Percentiles rank a stretch among this genome's conserved stretches.
These are phyloP conservation scores for Limnephilus auricula DNA, from an alignment of 2,888 invertebrate species.

Conservation along the genomic window DNA sequence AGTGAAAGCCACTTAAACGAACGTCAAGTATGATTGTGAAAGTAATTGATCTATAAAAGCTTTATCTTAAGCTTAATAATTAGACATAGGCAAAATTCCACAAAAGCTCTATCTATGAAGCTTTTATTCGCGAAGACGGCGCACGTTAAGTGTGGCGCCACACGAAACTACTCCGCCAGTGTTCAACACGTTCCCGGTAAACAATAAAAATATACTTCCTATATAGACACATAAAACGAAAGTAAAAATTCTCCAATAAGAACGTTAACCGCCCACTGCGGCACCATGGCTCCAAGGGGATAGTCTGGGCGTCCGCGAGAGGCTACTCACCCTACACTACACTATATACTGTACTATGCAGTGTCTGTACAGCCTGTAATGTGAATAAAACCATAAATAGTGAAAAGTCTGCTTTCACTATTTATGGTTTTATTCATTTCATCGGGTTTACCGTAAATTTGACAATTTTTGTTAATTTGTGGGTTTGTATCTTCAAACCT, in stretches of 20 bases:
- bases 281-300: not conserved
- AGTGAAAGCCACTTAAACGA: not conserved
- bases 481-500: not conserved
- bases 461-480: not conserved
- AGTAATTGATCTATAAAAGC: not conserved
- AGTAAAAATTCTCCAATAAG: conserved; percentile 12
- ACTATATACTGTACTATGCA: not conserved
- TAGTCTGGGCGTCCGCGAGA: not conserved
- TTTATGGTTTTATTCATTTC: not conserved
- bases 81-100: not conserved
- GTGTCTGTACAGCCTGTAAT: not conserved
- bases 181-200: conserved; percentile 47
- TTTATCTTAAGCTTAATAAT: not conserved
- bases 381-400: too few species aligned
- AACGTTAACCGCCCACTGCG: not conserved
- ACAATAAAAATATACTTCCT: conserved; percentile 52
- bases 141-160: conserved; percentile 44
- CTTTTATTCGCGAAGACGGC: conserved; percentile 23
- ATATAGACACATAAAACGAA: conserved; percentile 58
- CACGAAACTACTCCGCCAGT: conserved; percentile 39
- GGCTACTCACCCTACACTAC: not conserved
- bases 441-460: not conserved
- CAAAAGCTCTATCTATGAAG: conserved; percentile 2
- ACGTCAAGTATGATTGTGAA: not conserved
- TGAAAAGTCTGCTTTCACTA: not conserved